phyloP scores from a whole-genome alignment of 2,888 invertebrate genomes.

The Hypercompe scribonia region DNA sequence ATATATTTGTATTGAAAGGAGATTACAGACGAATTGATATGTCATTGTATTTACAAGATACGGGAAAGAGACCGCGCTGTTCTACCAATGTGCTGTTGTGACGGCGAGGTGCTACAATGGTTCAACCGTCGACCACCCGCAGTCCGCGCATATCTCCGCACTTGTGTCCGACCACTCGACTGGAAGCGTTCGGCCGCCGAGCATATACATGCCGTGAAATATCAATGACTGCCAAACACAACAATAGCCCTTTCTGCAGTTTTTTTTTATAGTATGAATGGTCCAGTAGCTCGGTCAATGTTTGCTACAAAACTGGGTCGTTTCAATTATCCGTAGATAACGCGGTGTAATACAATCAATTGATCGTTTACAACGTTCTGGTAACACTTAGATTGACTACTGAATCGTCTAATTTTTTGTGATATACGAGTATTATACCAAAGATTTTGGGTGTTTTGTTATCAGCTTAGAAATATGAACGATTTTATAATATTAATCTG shows the following conservation, averaged over 20 bases:
- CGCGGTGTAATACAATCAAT: conserved; percentile 63
- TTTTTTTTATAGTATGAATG: conserved; percentile 60
- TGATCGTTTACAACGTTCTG: conserved; percentile 56
- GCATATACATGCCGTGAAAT: conserved; percentile 64
- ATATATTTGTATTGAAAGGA: conserved; percentile 11
- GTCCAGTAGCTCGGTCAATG: conserved; percentile 68
- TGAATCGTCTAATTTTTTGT: conserved; percentile 59
- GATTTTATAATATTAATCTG: neutral
- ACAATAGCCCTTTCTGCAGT: conserved; percentile 54
- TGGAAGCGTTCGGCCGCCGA: conserved; percentile 64
- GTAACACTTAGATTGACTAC: conserved; percentile 51
- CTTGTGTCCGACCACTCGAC: conserved; percentile 71
- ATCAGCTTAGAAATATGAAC: neutral
- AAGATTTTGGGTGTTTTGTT: conserved; percentile 36
- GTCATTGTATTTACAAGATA: conserved; percentile 33
- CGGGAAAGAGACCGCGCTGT: conserved; percentile 49
- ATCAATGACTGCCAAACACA: conserved; percentile 69
- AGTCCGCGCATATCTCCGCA: conserved; percentile 60
- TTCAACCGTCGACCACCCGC: conserved; percentile 74
- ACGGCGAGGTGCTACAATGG: conserved; percentile 67
- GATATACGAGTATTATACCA: conserved; percentile 59
- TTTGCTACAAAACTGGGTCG: conserved; percentile 70
- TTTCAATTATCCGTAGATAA: conserved; percentile 72
- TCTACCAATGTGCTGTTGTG: conserved; percentile 62
- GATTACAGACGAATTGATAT: conserved; percentile 35